Evolutionary conservation across 2,113 vertebrate species (phyloP).

Genomic region (Elgaria multicarinata): DNA sequence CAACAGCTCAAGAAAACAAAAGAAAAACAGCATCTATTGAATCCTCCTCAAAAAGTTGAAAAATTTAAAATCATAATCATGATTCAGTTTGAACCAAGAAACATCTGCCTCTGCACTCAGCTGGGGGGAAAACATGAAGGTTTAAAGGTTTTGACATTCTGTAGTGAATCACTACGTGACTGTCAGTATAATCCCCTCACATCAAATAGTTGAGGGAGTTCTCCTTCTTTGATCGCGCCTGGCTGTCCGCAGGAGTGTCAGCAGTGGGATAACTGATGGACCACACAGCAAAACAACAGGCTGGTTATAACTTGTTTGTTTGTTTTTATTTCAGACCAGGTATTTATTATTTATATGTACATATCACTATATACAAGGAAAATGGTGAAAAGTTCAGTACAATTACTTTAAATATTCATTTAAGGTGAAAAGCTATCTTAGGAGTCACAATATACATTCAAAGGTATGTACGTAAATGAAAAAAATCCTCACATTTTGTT

Average conservation of each 20-base stretch:
- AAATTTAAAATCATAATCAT: not conserved
- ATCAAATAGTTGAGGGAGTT: slow-evolving; percentile 33
- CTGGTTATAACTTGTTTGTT: not conserved
- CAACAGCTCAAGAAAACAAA: not conserved
- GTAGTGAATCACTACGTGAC: slow-evolving; percentile 25
- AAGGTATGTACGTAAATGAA: too few species aligned
- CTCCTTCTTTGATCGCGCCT: slow-evolving; percentile 30
- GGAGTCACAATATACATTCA: not conserved
- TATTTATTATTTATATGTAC: too few species aligned
- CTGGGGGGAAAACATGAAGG: not conserved
- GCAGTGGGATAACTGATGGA: not conserved
- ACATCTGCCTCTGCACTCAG: not conserved
- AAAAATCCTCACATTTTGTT: not conserved
- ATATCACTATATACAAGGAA: not conserved
- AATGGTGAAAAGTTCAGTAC: not conserved
- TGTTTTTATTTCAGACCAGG: slow-evolving; percentile 1
- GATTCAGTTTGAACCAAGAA: slow-evolving; percentile 12
- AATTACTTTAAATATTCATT: not conserved
- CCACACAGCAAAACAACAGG: not conserved
- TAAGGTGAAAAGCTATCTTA: not conserved
- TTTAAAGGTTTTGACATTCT: slow-evolving; percentile 26
- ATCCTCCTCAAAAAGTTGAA: not conserved
- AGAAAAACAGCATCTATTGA: not conserved
- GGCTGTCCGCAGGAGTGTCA: not conserved
- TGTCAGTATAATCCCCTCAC: not conserved